Conservation (phyloP, 2,888 invertebrate species). For the Sarcophaga caerulescens region DNA sequence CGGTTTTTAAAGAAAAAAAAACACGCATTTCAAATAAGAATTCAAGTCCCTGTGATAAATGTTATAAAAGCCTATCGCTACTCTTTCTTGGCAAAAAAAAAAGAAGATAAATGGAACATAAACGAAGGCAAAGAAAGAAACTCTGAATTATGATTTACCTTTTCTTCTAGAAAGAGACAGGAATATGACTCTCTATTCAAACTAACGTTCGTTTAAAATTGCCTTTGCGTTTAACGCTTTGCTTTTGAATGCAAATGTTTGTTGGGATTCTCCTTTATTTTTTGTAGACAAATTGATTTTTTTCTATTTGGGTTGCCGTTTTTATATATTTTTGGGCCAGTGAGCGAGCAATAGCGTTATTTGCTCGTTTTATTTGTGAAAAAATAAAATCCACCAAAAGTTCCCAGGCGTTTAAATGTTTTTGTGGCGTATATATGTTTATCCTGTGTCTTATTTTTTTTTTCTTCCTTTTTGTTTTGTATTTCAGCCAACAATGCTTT, state of each 20-base stretch:
- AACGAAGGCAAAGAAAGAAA: neutral
- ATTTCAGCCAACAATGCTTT: slow-evolving; percentile 31
- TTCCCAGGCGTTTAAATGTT: slow-evolving; percentile 40
- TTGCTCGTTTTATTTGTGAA: slow-evolving; percentile 41
- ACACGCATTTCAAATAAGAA: slow-evolving; percentile 50
- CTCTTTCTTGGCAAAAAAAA: slow-evolving; percentile 1
- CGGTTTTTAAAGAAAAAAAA: slow-evolving; percentile 53
- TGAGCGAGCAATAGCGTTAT: neutral
- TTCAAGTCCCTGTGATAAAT: slow-evolving; percentile 56
- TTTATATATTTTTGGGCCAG: slow-evolving; percentile 30
- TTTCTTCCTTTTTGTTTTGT: neutral
- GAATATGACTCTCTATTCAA: too few species aligned
- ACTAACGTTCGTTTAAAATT: too few species aligned
- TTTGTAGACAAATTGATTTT: slow-evolving; percentile 74
- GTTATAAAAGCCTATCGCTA: slow-evolving; percentile 13
- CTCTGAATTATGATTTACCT: neutral
- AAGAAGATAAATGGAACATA: neutral
- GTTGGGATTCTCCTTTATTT: slow-evolving; percentile 26
- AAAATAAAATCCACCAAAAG: slow-evolving; percentile 23
- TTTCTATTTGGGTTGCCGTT: slow-evolving; percentile 45
- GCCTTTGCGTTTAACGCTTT: too few species aligned
- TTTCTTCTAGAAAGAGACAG: neutral
- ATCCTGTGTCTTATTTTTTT: neutral
- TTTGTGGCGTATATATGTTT: slow-evolving; percentile 72
- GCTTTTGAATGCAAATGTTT: slow-evolving; percentile 51